A percentile compares a stretch with the other conserved stretches of the same genome.
phyloP scores from a whole-genome alignment of 2,888 invertebrate genomes.

The Hymenopus coronatus region DNA sequence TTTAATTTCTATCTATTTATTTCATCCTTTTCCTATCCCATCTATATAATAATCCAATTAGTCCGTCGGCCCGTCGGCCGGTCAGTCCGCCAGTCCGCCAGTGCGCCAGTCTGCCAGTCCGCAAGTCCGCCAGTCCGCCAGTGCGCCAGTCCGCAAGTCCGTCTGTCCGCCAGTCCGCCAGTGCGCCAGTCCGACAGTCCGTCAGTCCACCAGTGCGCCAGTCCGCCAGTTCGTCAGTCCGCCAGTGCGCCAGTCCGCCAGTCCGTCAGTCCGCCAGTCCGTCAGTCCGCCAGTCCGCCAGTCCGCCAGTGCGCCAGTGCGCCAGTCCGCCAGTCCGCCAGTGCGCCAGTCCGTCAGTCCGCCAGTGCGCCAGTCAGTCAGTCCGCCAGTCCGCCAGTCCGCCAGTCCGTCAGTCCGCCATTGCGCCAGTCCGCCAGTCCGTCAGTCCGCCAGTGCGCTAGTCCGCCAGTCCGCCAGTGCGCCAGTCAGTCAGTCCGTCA shows the following conservation, averaged over 20 bases:
- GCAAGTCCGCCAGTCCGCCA: not conserved
- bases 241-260: not conserved
- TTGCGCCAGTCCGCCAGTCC: constrained; percentile 1
- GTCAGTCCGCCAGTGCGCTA: not conserved
- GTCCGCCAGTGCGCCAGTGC: not conserved
- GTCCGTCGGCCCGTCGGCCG: not conserved
- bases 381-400: no score
- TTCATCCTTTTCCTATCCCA: no score
- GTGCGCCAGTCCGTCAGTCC: not conserved
- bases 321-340: not conserved
- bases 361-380: not conserved
- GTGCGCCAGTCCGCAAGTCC: not conserved
- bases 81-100: constrained; percentile 5
- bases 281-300: not conserved
- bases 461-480: constrained; percentile 1
- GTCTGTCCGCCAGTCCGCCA: not conserved
- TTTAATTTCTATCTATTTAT: no score
- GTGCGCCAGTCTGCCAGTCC: not conserved
- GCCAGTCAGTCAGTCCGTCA: not conserved
- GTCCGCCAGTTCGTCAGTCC: not conserved
- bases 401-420: constrained; percentile 10
- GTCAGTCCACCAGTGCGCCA: not conserved
- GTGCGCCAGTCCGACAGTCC: not conserved
- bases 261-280: not conserved
- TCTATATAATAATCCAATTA: no score